Conservation (phyloP, 1,140 invertebrate species). For the Philopotamus ludificatus region DNA sequence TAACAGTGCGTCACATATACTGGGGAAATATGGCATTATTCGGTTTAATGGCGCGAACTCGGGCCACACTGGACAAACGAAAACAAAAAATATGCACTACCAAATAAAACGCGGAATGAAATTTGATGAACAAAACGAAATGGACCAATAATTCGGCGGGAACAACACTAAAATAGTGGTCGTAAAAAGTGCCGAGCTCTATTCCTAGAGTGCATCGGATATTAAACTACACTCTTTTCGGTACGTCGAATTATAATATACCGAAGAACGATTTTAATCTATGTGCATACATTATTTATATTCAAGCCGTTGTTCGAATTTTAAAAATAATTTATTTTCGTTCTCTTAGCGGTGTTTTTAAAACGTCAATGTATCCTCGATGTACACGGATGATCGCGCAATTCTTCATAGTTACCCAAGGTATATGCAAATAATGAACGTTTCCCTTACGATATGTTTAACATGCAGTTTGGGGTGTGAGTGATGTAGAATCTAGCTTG, state of each 20-base stretch:
- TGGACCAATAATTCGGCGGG: slow-evolving; percentile 3
- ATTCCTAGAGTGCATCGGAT: not conserved
- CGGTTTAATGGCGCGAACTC: slow-evolving; percentile 38
- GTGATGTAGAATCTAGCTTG: too few species aligned
- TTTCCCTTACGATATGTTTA: too few species aligned
- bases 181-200: slow-evolving; percentile 11
- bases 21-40: slow-evolving; percentile 33
- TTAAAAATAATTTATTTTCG: too few species aligned
- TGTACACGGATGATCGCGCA: too few species aligned
- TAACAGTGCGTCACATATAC: slow-evolving; percentile 35
- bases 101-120: slow-evolving; percentile 27
- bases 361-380: too few species aligned
- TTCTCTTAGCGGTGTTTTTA: too few species aligned
- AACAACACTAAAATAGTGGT: slow-evolving; percentile 15
- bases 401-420: too few species aligned
- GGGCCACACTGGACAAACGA: slow-evolving; percentile 17
- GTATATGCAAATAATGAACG: too few species aligned
- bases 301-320: slow-evolving; percentile 2
- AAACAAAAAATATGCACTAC: too few species aligned
- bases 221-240: too few species aligned
- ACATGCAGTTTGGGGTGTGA: too few species aligned
- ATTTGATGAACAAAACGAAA: slow-evolving; percentile 15
- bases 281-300: slow-evolving; percentile 1
- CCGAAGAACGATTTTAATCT: slow-evolving; percentile 11
- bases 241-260: too few species aligned